Base-by-base conservation (phyloP, 2,888 invertebrate genomes). In the Zygogramma bicolorata region DNA sequence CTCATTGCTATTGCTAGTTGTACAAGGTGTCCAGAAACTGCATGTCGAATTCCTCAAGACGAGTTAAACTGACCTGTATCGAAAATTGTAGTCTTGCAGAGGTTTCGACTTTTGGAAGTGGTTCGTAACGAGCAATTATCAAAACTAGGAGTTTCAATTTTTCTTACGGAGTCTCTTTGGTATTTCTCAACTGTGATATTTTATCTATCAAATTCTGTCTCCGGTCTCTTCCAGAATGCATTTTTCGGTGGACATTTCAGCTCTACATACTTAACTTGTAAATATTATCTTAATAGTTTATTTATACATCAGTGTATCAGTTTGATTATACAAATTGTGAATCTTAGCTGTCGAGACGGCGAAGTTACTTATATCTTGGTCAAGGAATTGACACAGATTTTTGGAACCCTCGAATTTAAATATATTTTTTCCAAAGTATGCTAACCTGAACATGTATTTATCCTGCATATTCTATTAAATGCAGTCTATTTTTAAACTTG, bases 1-100 rank as follows among this genome's bases (percentile, higher is more conserved):
- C 29, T 66, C 4, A 65, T 69, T 69, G 61, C 65, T 68, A 65
- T 71, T 62, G 38, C 62, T 68, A 71, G 46, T 63, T 68, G 65
- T 69, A 65, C 53, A 53, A 53, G 27, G 25, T 53, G 53, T 53
- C 22, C 53, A 27, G 53, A 53, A 53, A 53, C 25, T 53, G 53
- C n/a, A 53, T 25, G 25, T 25, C 15, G 27, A 53, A 25, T 53
- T 25, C 25, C 25, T 27, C 1, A 2, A 53, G 27, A n/a, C 7
- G n/a, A n/a, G 4, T 10, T 27, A 3, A 25, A 15, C 25, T 25
- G 27, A 53, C 53, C 25, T 27, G 13, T 27, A 18, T 27, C 25
- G n/a, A 53, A 27, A 53, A 53, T 53, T 53, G 25, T 25, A n/a
- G 13, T 27, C 53, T 22, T 13, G 25, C 10, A 25, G 25, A n/a